Conservation (phyloP, 1,140 invertebrate species). For the Melitaea cinxia region DNA sequence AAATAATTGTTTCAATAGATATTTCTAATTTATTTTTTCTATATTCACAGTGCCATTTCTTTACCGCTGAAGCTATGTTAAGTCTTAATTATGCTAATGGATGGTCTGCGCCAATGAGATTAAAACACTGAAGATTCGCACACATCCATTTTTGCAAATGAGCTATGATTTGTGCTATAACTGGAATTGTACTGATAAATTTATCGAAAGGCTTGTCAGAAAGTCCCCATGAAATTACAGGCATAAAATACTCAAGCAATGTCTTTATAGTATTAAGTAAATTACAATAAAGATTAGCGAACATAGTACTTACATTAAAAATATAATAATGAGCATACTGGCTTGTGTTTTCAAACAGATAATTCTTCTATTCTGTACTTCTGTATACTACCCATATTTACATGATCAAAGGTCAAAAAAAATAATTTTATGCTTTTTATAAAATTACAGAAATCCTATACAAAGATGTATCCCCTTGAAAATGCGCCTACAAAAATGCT, state of each 20-base stretch:
- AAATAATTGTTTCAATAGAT: not conserved
- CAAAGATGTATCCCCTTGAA: no score
- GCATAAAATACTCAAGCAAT: conserved; percentile 16
- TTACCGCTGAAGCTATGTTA: conserved; percentile 65
- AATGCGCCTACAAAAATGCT: no score
- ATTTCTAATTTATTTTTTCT: not conserved
- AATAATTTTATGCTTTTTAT: no score
- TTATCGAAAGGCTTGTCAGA: conserved; percentile 34
- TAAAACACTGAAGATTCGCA: conserved; percentile 43
- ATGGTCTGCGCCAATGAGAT: conserved; percentile 56
- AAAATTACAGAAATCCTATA: no score
- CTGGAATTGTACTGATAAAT: conserved; percentile 34
- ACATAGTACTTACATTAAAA: not conserved
- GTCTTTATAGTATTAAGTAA: not conserved
- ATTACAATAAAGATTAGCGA: not conserved
- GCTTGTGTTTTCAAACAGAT: no score
- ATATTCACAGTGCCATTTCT: conserved; percentile 64
- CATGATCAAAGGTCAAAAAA: no score
- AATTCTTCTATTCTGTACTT: no score
- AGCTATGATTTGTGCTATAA: conserved; percentile 35
- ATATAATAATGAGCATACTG: no score
- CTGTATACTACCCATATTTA: no score
- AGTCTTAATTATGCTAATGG: conserved; percentile 59
- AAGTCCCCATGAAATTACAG: conserved; percentile 44
- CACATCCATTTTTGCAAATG: conserved; percentile 51